A percentile compares a stretch with the other conserved stretches of the same genome.
phyloP scores from a whole-genome alignment of 2,113 vertebrate species.

The Oostethus manadensis region DNA sequence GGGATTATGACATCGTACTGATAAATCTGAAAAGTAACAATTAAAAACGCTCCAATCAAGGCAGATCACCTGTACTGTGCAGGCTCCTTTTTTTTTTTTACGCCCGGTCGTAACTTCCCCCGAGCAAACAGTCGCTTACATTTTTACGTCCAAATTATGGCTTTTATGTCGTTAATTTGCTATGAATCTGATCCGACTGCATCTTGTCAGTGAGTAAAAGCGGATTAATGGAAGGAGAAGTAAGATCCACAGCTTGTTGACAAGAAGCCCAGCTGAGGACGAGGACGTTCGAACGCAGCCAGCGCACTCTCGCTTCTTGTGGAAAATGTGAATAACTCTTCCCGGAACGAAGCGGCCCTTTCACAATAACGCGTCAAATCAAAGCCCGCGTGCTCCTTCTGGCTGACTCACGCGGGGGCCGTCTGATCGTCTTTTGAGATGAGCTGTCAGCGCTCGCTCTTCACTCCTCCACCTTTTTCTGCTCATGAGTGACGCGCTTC shows the following conservation, averaged over 20 bases:
- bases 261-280: conserved; percentile 1
- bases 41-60: too few relatives aligned
- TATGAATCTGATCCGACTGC: neutral
- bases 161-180: too few relatives aligned
- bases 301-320: neutral
- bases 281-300: neutral
- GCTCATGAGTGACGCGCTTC: conserved; percentile 48
- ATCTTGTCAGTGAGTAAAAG: neutral
- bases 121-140: too few relatives aligned
- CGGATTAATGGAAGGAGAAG: neutral
- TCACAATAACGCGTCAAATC: conserved; percentile 28
- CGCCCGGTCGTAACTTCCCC: too few relatives aligned
- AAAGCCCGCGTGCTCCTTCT: conserved; percentile 18
- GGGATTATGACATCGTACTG: too few relatives aligned
- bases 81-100: too few relatives aligned
- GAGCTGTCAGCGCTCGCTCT: conserved; percentile 40
- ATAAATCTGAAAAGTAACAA: too few relatives aligned
- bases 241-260: neutral
- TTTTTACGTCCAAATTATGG: too few relatives aligned
- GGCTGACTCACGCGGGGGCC: conserved; percentile 53
- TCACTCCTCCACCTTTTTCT: conserved; percentile 32
- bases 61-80: too few relatives aligned
- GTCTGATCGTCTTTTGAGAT: conserved; percentile 43
- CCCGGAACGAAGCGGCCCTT: conserved; percentile 19
- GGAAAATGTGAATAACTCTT: conserved; percentile 26